Percentiles rank a stretch among this genome's conserved stretches.
These are phyloP conservation scores for Aphaenogaster floridana DNA, from an alignment of 1,140 invertebrate genomes.

Conservation along the genomic window DNA sequence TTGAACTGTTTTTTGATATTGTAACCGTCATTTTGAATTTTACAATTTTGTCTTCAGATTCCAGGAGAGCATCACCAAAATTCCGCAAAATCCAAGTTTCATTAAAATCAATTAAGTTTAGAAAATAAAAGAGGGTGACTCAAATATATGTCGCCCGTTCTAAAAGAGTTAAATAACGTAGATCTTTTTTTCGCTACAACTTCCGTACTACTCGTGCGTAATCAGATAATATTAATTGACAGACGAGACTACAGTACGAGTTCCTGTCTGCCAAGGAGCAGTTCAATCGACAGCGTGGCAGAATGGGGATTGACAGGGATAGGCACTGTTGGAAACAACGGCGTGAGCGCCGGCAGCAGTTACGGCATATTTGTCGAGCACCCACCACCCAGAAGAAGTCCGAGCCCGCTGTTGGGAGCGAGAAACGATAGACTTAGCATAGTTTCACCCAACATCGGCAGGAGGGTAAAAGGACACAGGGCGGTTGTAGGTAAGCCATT, in stretches of 20 bases:
- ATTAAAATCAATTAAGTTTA: no score
- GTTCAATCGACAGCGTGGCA: constrained; percentile 91
- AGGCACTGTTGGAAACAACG: constrained; percentile 75
- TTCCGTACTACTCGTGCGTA: background rate
- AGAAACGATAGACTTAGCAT: constrained; percentile 88
- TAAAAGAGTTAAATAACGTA: no score
- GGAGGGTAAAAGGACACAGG: constrained; percentile 91
- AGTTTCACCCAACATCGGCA: constrained; percentile 91
- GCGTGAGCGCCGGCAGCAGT: constrained; percentile 75
- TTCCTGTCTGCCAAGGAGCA: constrained; percentile 89
- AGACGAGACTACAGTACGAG: constrained; percentile 81
- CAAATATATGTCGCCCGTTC: no score
- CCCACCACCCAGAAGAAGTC: constrained; percentile 84
- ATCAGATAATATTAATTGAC: constrained; percentile 55
- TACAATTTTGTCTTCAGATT: no score
- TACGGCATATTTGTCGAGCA: constrained; percentile 86
- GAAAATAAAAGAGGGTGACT: no score
- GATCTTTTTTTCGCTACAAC: background rate
- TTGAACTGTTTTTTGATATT: no score
- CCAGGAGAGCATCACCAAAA: no score
- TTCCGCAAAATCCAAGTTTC: no score
- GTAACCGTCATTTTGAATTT: no score
- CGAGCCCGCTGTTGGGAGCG: constrained; percentile 84
- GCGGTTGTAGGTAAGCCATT: constrained; percentile 90
- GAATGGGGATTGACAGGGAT: constrained; percentile 82